Percentiles rank a stretch among this genome's conserved stretches.
These are phyloP conservation scores for Xiphydria camelus DNA, from an alignment of 2,888 invertebrate species.

Conservation along the genomic window DNA sequence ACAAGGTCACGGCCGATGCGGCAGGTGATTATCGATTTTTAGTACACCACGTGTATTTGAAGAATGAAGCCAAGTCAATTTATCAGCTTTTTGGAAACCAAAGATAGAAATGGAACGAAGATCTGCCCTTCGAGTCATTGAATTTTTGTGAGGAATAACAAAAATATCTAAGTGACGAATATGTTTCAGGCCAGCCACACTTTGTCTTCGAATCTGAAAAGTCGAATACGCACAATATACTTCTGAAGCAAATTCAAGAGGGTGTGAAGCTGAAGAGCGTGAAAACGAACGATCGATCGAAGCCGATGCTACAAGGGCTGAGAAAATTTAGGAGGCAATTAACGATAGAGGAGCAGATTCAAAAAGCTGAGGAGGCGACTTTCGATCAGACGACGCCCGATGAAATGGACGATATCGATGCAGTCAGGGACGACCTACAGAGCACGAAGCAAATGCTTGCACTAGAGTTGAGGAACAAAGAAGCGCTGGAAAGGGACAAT, in stretches of 20 bases:
- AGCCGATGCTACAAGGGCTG: slow-evolving; percentile 79
- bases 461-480: slow-evolving; percentile 82
- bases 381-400: slow-evolving; percentile 66
- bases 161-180: background rate
- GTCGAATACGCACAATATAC: slow-evolving; percentile 75
- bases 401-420: slow-evolving; percentile 90
- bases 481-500: slow-evolving; percentile 82
- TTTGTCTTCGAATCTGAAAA: slow-evolving; percentile 89
- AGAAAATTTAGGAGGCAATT: slow-evolving; percentile 86
- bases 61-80: slow-evolving; percentile 1
- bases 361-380: slow-evolving; percentile 67
- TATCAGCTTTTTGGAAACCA: slow-evolving; percentile 9
- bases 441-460: slow-evolving; percentile 90
- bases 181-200: slow-evolving; percentile 67
- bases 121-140: slow-evolving; percentile 1
- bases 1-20: slow-evolving; percentile 51
- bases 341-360: slow-evolving; percentile 88
- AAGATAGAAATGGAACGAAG: too few species aligned
- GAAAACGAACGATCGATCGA: slow-evolving; percentile 84
- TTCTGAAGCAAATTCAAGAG: slow-evolving; percentile 79
- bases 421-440: slow-evolving; percentile 86
- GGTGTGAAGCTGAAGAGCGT: slow-evolving; percentile 77
- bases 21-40: slow-evolving; percentile 46
- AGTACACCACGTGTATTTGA: too few species aligned
- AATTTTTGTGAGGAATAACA: background rate